Evolutionary conservation across 2,888 invertebrate species (phyloP).

Genomic region (Sinotaia quadrata): DNA sequence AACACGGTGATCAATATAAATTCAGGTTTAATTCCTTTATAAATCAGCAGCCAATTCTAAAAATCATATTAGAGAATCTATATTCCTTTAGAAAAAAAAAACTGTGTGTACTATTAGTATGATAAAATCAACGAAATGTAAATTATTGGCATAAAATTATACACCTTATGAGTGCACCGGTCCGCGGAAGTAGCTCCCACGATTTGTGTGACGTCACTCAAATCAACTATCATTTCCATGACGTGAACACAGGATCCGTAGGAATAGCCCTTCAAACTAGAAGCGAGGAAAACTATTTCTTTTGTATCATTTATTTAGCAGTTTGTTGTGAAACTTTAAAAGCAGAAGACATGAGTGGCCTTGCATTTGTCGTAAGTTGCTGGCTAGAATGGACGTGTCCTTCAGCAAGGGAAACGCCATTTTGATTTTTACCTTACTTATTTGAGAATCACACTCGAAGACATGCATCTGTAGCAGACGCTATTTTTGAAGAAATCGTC

Average conservation of each 20-base stretch:
- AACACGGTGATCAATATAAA: too few species aligned
- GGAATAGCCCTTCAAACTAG: slow-evolving; percentile 32
- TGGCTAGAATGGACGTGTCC: not conserved
- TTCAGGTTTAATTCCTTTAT: too few species aligned
- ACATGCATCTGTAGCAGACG: slow-evolving; percentile 25
- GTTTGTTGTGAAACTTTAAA: not conserved
- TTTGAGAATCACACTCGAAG: not conserved
- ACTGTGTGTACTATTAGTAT: too few species aligned
- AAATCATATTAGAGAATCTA: too few species aligned
- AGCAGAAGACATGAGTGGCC: slow-evolving; percentile 26
- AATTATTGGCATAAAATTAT: too few species aligned
- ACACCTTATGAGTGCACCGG: too few species aligned
- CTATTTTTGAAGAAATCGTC: slow-evolving; percentile 22
- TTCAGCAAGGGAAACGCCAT: slow-evolving; percentile 16
- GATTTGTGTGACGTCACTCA: slow-evolving; percentile 38
- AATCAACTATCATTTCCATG: slow-evolving; percentile 39
- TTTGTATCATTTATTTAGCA: not conserved
- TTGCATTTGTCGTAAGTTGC: slow-evolving; percentile 37
- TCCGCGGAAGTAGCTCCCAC: too few species aligned
- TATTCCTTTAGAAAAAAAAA: too few species aligned
- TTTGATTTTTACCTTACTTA: slow-evolving; percentile 12
- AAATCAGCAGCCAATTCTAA: too few species aligned
- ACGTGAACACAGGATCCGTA: slow-evolving; percentile 48
- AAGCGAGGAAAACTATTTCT: not conserved
- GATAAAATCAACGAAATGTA: too few species aligned